Evolutionary conservation across 2,113 vertebrate genomes (phyloP).

Genomic region (Myrmecobius fasciatus): DNA sequence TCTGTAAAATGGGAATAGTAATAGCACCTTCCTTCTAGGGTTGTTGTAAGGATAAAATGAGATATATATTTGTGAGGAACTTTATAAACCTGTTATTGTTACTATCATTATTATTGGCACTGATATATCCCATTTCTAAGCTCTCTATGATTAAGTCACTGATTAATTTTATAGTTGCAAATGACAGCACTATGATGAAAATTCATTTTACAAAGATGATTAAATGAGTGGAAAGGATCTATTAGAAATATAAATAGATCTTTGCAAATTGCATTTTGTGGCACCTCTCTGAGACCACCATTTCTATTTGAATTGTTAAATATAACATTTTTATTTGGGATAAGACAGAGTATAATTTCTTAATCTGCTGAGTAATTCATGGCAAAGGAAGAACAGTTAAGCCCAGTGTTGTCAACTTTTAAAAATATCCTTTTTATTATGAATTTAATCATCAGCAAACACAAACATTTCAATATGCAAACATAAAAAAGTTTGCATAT

Average conservation of each 20-base stretch:
- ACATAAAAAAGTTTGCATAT: background rate
- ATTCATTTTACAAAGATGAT: background rate
- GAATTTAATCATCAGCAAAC: too few species aligned
- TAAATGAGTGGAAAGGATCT: background rate
- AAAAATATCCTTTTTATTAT: background rate
- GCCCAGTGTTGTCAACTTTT: background rate
- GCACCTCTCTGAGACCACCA: background rate
- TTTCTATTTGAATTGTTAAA: constrained; percentile 36
- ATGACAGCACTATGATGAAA: background rate
- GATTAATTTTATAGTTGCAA: background rate
- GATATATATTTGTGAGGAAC: background rate
- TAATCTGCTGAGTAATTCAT: background rate
- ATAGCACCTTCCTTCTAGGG: background rate
- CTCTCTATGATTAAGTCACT: background rate
- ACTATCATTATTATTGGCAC: background rate
- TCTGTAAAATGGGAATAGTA: background rate
- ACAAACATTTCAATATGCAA: too few species aligned
- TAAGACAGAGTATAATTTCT: background rate
- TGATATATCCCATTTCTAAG: background rate
- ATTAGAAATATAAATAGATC: background rate
- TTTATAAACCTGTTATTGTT: background rate
- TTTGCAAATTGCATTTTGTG: background rate
- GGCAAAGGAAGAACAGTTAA: background rate
- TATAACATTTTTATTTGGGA: background rate
- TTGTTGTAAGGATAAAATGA: background rate